phyloP scores from a whole-genome alignment of 2,888 invertebrate species.

The Aquatica leii region DNA sequence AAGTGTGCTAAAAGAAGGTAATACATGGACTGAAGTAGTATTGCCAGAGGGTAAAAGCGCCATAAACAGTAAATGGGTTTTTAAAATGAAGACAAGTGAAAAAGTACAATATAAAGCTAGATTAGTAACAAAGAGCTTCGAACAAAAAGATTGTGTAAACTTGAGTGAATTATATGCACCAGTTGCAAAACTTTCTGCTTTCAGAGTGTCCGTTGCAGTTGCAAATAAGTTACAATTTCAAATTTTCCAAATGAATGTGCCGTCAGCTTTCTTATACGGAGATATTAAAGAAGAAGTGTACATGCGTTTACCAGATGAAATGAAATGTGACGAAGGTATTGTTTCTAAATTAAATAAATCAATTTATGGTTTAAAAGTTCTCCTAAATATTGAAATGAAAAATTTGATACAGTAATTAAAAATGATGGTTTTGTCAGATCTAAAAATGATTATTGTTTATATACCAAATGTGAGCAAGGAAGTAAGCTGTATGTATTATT shows the following conservation, averaged over 20 bases:
- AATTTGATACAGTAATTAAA: constrained; percentile 10
- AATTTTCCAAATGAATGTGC: constrained; percentile 5
- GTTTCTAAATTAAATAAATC: constrained; percentile 13
- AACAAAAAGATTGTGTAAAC: constrained; percentile 1
- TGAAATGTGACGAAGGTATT: not conserved
- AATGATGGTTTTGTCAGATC: not conserved
- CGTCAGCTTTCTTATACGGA: not conserved
- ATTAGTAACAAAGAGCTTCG: constrained; percentile 8
- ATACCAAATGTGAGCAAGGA: not conserved
- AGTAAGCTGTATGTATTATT: too few species aligned
- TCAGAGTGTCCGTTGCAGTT: too few species aligned
- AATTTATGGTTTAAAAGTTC: constrained; percentile 2
- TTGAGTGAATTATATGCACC: not conserved
- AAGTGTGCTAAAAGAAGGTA: constrained; percentile 17
- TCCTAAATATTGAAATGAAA: too few species aligned
- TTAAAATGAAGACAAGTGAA: not conserved
- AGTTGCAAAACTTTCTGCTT: constrained; percentile 4
- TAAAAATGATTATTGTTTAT: too few species aligned
- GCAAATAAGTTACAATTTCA: not conserved
- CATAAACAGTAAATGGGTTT: constrained; percentile 8
- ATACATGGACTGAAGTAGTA: constrained; percentile 14
- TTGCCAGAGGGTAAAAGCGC: constrained; percentile 5
- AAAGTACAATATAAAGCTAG: constrained; percentile 12
- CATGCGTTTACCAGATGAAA: not conserved
- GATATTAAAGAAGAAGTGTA: not conserved